Percentiles rank a stretch among this genome's conserved stretches.
Evolutionary conservation across 2,113 vertebrate genomes (phyloP).

Genomic region (Campylomormyrus numenius): DNA sequence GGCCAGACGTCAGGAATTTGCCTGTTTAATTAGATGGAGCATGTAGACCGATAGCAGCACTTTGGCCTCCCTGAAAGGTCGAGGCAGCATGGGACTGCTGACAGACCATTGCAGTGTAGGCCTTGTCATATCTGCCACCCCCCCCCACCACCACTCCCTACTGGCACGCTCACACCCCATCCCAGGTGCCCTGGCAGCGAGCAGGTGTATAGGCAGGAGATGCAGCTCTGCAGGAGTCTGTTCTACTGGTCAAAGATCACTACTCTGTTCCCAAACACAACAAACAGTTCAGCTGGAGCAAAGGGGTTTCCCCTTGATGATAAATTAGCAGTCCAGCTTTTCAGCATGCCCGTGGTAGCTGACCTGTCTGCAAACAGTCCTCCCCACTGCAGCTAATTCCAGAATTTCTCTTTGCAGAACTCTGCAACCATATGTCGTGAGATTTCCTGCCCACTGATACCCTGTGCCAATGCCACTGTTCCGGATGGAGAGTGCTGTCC

Average conservation of each 20-base stretch:
- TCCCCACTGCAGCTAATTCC: conserved; percentile 26
- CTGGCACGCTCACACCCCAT: conserved; percentile 29
- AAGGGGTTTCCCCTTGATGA: not conserved
- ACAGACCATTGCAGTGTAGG: not conserved
- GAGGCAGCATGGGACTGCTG: not conserved
- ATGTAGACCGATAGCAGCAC: not conserved
- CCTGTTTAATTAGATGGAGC: conserved; percentile 16
- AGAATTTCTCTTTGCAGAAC: conserved; percentile 64
- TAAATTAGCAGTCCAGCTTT: conserved; percentile 16
- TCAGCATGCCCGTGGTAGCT: conserved; percentile 18
- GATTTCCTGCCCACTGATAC: conserved; percentile 90
- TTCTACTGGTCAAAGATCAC: conserved; percentile 30
- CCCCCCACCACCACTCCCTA: not conserved
- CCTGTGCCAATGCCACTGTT: conserved; percentile 86
- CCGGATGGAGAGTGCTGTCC: conserved; percentile 97
- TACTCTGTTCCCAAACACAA: conserved; percentile 30
- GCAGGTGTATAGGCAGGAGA: conserved; percentile 3
- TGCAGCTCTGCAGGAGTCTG: conserved; percentile 3
- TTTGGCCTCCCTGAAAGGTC: conserved; percentile 12
- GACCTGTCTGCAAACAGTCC: conserved; percentile 18
- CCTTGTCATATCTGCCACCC: not conserved
- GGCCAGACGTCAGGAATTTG: conserved; percentile 30
- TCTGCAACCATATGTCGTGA: conserved; percentile 88
- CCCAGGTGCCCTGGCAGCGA: not conserved
- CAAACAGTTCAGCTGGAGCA: conserved; percentile 36